Conservation (phyloP, 2,888 invertebrate species). For the Herminia tarsipennalis region DNA sequence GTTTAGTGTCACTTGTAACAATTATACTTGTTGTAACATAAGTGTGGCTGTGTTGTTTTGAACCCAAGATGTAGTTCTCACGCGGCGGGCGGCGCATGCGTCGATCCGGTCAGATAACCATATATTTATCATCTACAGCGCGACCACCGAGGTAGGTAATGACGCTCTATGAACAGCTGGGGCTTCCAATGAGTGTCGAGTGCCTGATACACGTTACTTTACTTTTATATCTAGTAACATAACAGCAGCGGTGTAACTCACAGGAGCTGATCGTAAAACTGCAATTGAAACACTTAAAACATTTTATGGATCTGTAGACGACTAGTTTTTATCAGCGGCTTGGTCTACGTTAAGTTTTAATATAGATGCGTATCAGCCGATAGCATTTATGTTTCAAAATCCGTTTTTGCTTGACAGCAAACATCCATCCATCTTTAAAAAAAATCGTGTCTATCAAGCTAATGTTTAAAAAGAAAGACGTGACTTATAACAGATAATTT, state of each 20-base stretch:
- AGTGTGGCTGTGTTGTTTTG: slow-evolving; percentile 37
- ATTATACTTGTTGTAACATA: slow-evolving; percentile 45
- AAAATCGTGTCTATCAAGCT: no score
- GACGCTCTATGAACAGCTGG: slow-evolving; percentile 37
- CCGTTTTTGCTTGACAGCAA: no score
- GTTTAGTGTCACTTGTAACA: slow-evolving; percentile 44
- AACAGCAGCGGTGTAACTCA: slow-evolving; percentile 11
- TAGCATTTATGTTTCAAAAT: no score
- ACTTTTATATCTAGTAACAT: slow-evolving; percentile 11
- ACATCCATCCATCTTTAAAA: no score
- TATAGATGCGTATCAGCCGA: no score
- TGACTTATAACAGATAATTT: no score
- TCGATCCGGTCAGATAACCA: slow-evolving; percentile 59
- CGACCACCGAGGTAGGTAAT: slow-evolving; percentile 49
- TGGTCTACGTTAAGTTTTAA: no score
- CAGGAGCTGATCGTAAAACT: slow-evolving; percentile 20
- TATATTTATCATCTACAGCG: slow-evolving; percentile 63
- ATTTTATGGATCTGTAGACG: slow-evolving; percentile 23
- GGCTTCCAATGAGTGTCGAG: slow-evolving; percentile 16
- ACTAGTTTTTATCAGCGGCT: no score
- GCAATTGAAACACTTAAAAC: slow-evolving; percentile 20
- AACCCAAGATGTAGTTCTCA: slow-evolving; percentile 54
- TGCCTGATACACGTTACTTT: slow-evolving; percentile 27
- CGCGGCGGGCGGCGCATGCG: slow-evolving; percentile 48
- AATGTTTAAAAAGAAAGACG: slow-evolving; percentile 18